Evolutionary conservation across 2,113 vertebrate genomes (phyloP).

Genomic region (Pitta sordida): DNA sequence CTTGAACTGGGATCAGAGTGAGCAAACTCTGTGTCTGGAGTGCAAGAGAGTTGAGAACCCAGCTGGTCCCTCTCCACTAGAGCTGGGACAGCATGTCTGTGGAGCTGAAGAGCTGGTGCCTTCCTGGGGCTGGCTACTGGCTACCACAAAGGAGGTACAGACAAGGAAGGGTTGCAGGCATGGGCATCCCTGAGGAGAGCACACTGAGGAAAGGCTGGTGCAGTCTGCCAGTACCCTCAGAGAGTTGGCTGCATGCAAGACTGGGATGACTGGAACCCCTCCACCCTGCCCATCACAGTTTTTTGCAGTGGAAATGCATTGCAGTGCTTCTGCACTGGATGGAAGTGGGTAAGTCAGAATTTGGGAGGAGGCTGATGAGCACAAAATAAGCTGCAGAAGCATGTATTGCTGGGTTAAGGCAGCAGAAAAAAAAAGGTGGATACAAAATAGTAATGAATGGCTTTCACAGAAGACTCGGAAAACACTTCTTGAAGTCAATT

Average conservation of each 20-base stretch:
- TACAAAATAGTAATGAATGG: neutral
- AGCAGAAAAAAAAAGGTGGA: neutral
- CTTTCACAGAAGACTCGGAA: neutral
- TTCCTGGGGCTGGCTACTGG: neutral
- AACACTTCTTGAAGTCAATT: neutral
- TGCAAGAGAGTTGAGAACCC: neutral
- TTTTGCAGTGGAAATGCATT: neutral
- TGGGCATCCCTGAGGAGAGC: neutral
- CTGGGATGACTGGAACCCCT: neutral
- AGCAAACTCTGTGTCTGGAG: neutral
- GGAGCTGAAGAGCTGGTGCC: accelerated
- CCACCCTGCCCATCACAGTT: neutral
- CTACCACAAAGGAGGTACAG: neutral
- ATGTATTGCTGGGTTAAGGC: neutral
- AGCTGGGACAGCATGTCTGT: neutral
- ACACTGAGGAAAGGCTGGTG: too few relatives aligned
- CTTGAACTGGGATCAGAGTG: neutral
- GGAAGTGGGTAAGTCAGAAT: neutral
- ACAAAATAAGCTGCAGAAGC: neutral
- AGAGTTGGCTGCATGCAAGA: neutral
- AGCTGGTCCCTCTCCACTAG: neutral
- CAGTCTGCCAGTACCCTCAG: neutral
- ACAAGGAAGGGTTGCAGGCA: accelerated
- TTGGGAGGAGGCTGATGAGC: neutral
- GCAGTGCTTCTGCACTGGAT: neutral